Percentiles rank a stretch among this genome's conserved stretches.
Evolutionary conservation across 2,888 invertebrate genomes (phyloP).

Genomic region (Augochlorella aurata): DNA sequence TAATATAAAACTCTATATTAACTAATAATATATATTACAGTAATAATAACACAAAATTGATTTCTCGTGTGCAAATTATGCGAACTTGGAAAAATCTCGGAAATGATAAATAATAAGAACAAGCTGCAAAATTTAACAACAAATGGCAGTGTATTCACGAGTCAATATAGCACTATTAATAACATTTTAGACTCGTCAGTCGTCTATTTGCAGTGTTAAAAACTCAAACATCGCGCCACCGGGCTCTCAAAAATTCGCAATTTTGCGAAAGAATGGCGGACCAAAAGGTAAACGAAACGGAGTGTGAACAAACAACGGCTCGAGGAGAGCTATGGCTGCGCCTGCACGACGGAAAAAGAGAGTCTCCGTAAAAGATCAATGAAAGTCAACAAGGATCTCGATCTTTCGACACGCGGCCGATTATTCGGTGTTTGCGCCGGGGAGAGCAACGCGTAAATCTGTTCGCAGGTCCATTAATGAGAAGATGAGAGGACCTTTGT

Average conservation of each 20-base stretch:
- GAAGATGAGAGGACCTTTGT: too few species aligned
- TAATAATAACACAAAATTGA: too few species aligned
- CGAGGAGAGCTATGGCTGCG: slow-evolving; percentile 39
- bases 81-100: too few species aligned
- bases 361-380: not conserved
- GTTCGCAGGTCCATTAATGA: too few species aligned
- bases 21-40: too few species aligned
- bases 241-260: slow-evolving; percentile 30
- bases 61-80: too few species aligned
- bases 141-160: too few species aligned
- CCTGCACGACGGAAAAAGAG: too few species aligned
- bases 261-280: slow-evolving; percentile 35
- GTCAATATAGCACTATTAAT: too few species aligned
- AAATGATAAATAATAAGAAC: too few species aligned
- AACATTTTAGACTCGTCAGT: slow-evolving; percentile 21
- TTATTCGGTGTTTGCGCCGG: not conserved
- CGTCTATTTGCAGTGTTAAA: not conserved
- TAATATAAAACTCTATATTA: too few species aligned
- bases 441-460: too few species aligned
- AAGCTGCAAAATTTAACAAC: slow-evolving; percentile 37
- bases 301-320: slow-evolving; percentile 57
- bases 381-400: not conserved
- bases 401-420: not conserved
- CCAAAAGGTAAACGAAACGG: slow-evolving; percentile 56
- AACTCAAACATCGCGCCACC: slow-evolving; percentile 28